Evolutionary conservation across 2,113 vertebrate genomes (phyloP).

Genomic region (Heterotis niloticus): DNA sequence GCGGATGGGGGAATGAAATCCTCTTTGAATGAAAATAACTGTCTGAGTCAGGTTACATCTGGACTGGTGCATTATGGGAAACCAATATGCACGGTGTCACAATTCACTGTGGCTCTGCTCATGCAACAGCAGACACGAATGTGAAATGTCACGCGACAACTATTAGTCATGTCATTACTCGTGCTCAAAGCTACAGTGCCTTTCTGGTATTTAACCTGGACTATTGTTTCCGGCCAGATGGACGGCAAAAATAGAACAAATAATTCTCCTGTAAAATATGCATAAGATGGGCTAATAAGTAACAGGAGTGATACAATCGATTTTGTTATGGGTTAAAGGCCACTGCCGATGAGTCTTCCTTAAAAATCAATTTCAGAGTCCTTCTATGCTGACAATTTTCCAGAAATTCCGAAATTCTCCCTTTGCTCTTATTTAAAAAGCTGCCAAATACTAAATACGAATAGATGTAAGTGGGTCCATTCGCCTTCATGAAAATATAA

Average conservation of each 20-base stretch:
- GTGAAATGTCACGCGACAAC: not conserved
- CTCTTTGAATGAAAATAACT: not conserved
- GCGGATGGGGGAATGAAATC: not conserved
- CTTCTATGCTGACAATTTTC: too few relatives aligned
- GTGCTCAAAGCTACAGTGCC: not conserved
- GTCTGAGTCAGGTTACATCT: not conserved
- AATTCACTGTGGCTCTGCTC: not conserved
- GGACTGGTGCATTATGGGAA: not conserved
- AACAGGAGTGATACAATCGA: not conserved
- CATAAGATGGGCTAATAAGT: not conserved
- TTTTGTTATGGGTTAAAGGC: not conserved
- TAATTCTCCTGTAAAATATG: not conserved
- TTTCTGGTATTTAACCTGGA: not conserved
- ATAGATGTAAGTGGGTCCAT: too few relatives aligned
- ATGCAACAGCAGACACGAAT: not conserved
- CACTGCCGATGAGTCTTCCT: too few relatives aligned
- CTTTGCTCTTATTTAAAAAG: too few relatives aligned
- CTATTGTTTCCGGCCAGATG: not conserved
- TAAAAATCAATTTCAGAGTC: too few relatives aligned
- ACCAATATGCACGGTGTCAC: not conserved
- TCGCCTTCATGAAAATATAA: too few relatives aligned
- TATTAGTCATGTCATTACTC: not conserved
- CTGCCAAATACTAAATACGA: too few relatives aligned
- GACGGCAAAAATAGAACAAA: not conserved
- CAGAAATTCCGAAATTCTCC: too few relatives aligned